Base-by-base conservation (phyloP, 2,797 vertebrate genomes). In the Garrulus glandarius region DNA sequence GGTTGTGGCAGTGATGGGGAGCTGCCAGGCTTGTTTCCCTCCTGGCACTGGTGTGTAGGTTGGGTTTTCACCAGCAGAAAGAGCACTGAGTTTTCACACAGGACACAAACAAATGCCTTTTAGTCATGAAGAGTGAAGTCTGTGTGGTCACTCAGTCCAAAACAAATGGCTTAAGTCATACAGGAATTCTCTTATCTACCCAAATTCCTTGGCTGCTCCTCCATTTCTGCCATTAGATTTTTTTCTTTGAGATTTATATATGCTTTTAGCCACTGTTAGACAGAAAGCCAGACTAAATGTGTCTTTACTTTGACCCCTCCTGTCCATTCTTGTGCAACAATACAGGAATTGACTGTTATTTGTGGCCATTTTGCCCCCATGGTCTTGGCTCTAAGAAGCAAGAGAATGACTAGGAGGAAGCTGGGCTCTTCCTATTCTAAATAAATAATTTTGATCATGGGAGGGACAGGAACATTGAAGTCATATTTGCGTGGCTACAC, bases 111-210 rank as follows among this genome's bases (percentile, higher is more conserved):
- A 82, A 81, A 60, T 49, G 64, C 46, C 43, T 77, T 76, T 57
- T 55, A 56, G 60, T 77, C 52, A 13, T 3, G 29, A 85, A 26
- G 36, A 59, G 29, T 74, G 72, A 80, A 65, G 29, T 57, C 81
- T 65, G 21, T 61, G 37, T 91, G 87, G 84, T 79, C 71, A 59
- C 44, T 92, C 59, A 34, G 29, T 82, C 75, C 67, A 82, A 72
- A 95, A 84, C 70, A 79, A 94, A 95, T 76, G 41, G 32, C 68
- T 59, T 30, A 47, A 93, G 60, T 91, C 60, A 70, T 63, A 20
- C 34, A 85, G 76, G 93, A 95, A 93, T 94, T 89, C 79, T 85
- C 87, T 94, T 95, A 92, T 92, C 94, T 79, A 15, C 53, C 34
- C 82, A 89, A 72, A 93, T 95, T 95, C 71, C 30, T 96, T 89